These are phyloP conservation scores for Nycteola revayana DNA, from an alignment of 2,888 invertebrate genomes.

Conservation along the genomic window DNA sequence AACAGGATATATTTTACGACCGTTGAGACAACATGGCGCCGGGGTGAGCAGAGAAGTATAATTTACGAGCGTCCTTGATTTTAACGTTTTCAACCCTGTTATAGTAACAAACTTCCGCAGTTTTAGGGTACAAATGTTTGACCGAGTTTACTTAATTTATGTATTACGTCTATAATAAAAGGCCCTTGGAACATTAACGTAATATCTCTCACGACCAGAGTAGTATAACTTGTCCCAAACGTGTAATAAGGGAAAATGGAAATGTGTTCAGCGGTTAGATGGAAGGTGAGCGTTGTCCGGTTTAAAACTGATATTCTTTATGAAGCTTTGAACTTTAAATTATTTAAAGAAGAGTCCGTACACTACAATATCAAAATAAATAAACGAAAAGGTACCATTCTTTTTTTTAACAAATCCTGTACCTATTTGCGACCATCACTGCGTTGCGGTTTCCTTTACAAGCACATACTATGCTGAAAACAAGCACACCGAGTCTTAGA, in stretches of 20 bases:
- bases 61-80: constrained; percentile 72
- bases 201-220: constrained; percentile 22
- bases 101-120: constrained; percentile 41
- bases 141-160: constrained; percentile 44
- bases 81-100: constrained; percentile 41
- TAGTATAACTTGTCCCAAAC: constrained; percentile 26
- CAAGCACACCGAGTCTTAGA: too few species aligned
- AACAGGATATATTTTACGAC: constrained; percentile 73
- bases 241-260: constrained; percentile 26
- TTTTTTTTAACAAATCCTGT: too few species aligned
- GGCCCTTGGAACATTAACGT: constrained; percentile 28
- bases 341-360: too few species aligned
- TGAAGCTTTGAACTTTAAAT: too few species aligned
- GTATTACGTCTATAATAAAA: constrained; percentile 38
- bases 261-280: constrained; percentile 6
- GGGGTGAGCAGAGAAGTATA: constrained; percentile 53
- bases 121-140: constrained; percentile 42
- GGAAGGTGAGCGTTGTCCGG: too few species aligned
- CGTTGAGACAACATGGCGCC: constrained; percentile 70
- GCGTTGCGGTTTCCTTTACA: too few species aligned
- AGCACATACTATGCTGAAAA: too few species aligned
- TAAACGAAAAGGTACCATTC: too few species aligned
- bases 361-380: too few species aligned
- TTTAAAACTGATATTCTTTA: too few species aligned
- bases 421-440: too few species aligned